Evolutionary conservation across 2,113 vertebrate genomes (phyloP), one percentile per base, ranked within the genome.

Genomic region (Vimba vimba): DNA sequence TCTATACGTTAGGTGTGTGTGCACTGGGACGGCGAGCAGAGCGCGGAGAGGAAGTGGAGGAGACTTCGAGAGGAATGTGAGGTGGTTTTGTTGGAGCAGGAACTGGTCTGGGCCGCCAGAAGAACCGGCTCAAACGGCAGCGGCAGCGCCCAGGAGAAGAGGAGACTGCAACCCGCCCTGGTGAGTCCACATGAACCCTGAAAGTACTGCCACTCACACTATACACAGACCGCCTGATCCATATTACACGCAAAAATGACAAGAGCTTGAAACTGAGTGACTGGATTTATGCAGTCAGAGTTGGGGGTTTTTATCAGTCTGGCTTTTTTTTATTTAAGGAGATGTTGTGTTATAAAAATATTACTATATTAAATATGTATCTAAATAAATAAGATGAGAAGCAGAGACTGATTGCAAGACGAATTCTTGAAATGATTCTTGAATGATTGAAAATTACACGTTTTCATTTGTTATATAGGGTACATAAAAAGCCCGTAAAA

Each of bases 51-150:
- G 30, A 75, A 87, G 82, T 90, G 87, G 89, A 90, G 87, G 64
- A 86, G 79, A 62, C 64, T 88, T 6, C 50, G 74, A 77, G 85
- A 90, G 82, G 89, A 90, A 71, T 90, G 85, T 76, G 85, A 90
- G 83, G 87, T 90, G 78, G 84, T 88, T 88, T 75, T 90, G 50
- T 76, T 90, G 85, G 89, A 90, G 74, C 87, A 90, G 10, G 85
- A 86, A n/a, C 79, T 90, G 12, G 83, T 90, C 59, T 90, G 87
- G 89, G 87, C 89, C 47, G 36, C 75, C 25, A 82, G 55, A 47
- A 88, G 59, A 66, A 76, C 50, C 25, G 2, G 79, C 59, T 66
- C 59, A 52, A 55, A 21, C 6, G 15, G 17, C 39, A n/a, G 52
- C 80, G 45, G 86, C 62, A 78, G 25, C 74, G 52, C 45, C 75